These are phyloP conservation scores for Ariopsis seemanni DNA, from an alignment of 2,113 vertebrate genomes.

Conservation along the genomic window DNA sequence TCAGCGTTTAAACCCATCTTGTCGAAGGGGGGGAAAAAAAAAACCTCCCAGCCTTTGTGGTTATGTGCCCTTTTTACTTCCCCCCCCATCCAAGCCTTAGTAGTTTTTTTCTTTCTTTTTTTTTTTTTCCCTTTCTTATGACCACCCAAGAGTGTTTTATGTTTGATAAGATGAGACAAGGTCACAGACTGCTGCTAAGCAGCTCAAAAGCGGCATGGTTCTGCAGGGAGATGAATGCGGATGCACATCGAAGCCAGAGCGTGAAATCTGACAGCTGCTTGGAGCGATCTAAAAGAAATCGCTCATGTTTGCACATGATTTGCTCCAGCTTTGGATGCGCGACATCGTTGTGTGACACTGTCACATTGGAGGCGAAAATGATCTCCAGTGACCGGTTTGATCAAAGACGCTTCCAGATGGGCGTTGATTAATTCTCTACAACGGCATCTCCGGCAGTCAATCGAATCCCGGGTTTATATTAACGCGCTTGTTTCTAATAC, in stretches of 20 bases:
- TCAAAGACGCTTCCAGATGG: background rate
- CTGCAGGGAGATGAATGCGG: constrained; percentile 25
- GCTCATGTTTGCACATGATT: constrained; percentile 12
- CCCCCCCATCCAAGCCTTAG: background rate
- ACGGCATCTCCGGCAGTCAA: background rate
- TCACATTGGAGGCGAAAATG: background rate
- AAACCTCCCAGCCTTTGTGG: constrained; percentile 26
- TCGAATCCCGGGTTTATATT: background rate
- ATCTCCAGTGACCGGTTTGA: background rate
- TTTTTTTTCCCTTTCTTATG: constrained; percentile 26
- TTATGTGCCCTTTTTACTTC: background rate
- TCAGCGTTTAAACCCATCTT: constrained; percentile 32
- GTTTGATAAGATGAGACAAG: constrained; percentile 56
- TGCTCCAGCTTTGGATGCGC: constrained; percentile 15
- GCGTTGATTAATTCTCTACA: background rate
- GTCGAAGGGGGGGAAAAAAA: background rate
- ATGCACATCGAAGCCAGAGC: constrained; percentile 22
- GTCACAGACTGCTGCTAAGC: constrained; percentile 49
- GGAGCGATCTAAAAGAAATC: constrained; percentile 28
- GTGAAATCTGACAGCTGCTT: constrained; percentile 34
- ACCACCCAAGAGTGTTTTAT: constrained; percentile 43
- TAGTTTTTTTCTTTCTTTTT: background rate
- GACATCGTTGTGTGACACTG: background rate
- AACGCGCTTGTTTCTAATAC: background rate
- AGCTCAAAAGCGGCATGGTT: constrained; percentile 29